Evolutionary conservation across 2,888 invertebrate genomes (phyloP).

Genomic region (Conomelus anceps): DNA sequence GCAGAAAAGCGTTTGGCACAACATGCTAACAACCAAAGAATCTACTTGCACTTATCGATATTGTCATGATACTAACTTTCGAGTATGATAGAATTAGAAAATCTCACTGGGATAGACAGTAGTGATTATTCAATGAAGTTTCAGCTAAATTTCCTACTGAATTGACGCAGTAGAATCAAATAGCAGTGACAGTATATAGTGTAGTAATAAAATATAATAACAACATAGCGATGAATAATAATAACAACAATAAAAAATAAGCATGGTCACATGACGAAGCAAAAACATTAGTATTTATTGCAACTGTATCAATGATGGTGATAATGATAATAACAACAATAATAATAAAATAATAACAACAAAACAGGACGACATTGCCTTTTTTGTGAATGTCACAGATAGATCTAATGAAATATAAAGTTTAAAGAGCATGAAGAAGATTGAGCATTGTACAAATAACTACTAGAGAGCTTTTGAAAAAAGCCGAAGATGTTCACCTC

Average conservation of each 20-base stretch:
- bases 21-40: slow-evolving; percentile 33
- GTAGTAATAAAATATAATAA: slow-evolving; percentile 43
- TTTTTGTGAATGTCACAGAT: background rate
- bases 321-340: background rate
- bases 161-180: background rate
- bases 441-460: background rate
- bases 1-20: slow-evolving; percentile 31
- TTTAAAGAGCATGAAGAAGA: background rate
- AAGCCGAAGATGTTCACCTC: background rate
- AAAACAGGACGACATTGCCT: background rate
- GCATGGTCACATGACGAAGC: slow-evolving; percentile 35
- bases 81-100: too few species aligned
- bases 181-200: slow-evolving; percentile 40
- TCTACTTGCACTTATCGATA: slow-evolving; percentile 21
- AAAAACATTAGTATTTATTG: slow-evolving; percentile 19
- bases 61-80: background rate
- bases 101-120: background rate
- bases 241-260: slow-evolving; percentile 25
- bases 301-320: background rate
- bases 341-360: background rate
- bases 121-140: background rate
- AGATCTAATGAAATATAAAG: background rate
- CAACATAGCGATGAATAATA: background rate
- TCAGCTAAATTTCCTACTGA: background rate
- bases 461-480: background rate